These are phyloP conservation scores for Bombyx mori DNA, from an alignment of 1,140 invertebrate genomes.

Conservation along the genomic window DNA sequence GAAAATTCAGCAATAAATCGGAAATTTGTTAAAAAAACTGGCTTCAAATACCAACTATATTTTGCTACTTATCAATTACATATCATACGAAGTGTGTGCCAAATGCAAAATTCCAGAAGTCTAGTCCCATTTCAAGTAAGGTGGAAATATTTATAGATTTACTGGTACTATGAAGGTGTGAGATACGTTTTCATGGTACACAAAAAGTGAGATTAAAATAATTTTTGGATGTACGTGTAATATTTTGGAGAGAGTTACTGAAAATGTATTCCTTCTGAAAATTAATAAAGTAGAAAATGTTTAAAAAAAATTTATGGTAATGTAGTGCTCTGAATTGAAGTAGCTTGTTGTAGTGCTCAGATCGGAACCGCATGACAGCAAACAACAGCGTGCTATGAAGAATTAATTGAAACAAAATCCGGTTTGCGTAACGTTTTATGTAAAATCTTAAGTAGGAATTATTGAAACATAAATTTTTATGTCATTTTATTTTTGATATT, in stretches of 20 bases:
- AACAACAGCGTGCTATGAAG: too few species aligned
- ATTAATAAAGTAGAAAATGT: too few species aligned
- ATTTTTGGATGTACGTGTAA: background rate
- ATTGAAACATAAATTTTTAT: constrained; percentile 15
- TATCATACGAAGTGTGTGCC: constrained; percentile 24
- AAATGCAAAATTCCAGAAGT: constrained; percentile 21
- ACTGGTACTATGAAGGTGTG: constrained; percentile 15
- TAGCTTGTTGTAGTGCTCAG: too few species aligned
- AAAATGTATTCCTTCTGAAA: too few species aligned
- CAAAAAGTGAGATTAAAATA: background rate
- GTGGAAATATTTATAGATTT: constrained; percentile 7
- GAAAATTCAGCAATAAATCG: too few species aligned
- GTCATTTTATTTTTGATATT: constrained; percentile 67
- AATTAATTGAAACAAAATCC: too few species aligned
- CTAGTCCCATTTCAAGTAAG: constrained; percentile 31
- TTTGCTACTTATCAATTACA: background rate
- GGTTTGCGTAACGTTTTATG: too few species aligned
- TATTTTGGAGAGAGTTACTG: background rate
- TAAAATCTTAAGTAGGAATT: background rate
- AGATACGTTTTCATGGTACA: constrained; percentile 1
- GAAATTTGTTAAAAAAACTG: too few species aligned
- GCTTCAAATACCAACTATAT: too few species aligned
- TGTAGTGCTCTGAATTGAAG: too few species aligned
- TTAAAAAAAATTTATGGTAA: too few species aligned
- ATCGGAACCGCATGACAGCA: too few species aligned